Conservation (phyloP, 2,797 vertebrate genomes). For the Eulemur mongoz region DNA sequence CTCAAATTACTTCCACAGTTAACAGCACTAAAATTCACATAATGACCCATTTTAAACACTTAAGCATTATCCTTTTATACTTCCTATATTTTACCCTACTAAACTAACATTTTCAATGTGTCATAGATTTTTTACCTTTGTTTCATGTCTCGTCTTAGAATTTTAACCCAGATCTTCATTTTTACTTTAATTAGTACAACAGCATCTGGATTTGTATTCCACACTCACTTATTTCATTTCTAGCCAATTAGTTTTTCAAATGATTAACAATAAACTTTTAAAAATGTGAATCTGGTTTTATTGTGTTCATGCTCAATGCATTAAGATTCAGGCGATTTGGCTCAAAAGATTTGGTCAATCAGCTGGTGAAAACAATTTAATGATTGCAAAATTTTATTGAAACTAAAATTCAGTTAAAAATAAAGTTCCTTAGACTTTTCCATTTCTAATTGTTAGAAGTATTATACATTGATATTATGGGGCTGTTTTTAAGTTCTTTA, state of each 20-base stretch:
- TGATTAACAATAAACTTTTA: background rate
- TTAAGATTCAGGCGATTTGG: background rate
- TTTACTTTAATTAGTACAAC: background rate
- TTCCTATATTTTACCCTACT: background rate
- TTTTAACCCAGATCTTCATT: background rate
- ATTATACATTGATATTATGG: background rate
- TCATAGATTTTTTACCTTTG: background rate
- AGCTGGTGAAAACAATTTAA: slow-evolving; percentile 1
- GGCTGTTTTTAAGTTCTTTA: background rate
- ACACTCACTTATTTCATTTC: background rate
- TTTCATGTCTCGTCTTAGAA: background rate
- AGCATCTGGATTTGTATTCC: background rate
- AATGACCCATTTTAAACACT: background rate
- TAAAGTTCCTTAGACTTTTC: background rate
- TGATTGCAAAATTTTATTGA: background rate
- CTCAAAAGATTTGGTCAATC: background rate
- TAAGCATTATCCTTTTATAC: background rate
- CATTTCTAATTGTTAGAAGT: background rate
- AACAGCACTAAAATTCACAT: background rate
- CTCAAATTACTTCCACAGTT: background rate
- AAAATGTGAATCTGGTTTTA: background rate
- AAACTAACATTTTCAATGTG: background rate
- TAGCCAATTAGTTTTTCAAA: background rate
- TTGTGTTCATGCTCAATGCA: background rate
- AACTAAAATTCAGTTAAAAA: slow-evolving; percentile 31